Evolutionary conservation across 2,797 vertebrate species (phyloP).

Genomic region (Ctenopoma kingsleyae): DNA sequence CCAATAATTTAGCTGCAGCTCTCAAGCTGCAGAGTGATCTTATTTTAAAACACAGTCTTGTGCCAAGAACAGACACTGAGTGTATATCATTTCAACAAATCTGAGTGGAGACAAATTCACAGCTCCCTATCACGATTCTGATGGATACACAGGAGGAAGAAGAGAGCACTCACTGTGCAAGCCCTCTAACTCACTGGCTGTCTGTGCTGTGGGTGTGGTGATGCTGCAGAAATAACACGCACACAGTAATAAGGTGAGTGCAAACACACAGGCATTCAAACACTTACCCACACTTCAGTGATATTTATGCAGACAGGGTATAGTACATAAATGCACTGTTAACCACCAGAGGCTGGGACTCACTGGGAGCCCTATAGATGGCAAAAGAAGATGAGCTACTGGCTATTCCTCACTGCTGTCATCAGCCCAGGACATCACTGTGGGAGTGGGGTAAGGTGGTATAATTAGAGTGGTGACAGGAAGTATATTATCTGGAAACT

Average conservation of each 20-base stretch:
- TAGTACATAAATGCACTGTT: slow-evolving; percentile 32
- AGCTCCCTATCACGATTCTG: slow-evolving; percentile 56
- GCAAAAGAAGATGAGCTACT: slow-evolving; percentile 52
- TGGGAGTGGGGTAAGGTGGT: slow-evolving; percentile 1
- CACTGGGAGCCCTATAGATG: slow-evolving; percentile 15
- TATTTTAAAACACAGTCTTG: slow-evolving; percentile 51
- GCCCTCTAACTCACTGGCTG: slow-evolving; percentile 58
- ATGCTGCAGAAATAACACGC: slow-evolving; percentile 33
- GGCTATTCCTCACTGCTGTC: slow-evolving; percentile 41
- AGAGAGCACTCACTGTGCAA: slow-evolving; percentile 60
- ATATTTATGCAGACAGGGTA: slow-evolving; percentile 30
- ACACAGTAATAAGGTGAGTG: slow-evolving; percentile 8
- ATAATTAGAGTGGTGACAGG: not conserved
- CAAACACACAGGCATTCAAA: slow-evolving; percentile 28
- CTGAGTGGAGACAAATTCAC: slow-evolving; percentile 67
- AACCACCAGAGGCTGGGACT: slow-evolving; percentile 17
- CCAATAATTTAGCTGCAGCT: slow-evolving; percentile 35
- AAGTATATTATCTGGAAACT: slow-evolving; percentile 2
- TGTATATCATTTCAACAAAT: slow-evolving; percentile 78
- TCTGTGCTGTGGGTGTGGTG: slow-evolving; percentile 47
- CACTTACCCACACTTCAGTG: slow-evolving; percentile 4
- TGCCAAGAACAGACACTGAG: slow-evolving; percentile 49
- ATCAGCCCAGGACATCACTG: slow-evolving; percentile 26
- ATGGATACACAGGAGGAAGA: slow-evolving; percentile 63
- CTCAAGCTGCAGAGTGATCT: slow-evolving; percentile 40